These are phyloP conservation scores for Myopa testacea DNA, from an alignment of 2,888 invertebrate species.

Conservation along the genomic window DNA sequence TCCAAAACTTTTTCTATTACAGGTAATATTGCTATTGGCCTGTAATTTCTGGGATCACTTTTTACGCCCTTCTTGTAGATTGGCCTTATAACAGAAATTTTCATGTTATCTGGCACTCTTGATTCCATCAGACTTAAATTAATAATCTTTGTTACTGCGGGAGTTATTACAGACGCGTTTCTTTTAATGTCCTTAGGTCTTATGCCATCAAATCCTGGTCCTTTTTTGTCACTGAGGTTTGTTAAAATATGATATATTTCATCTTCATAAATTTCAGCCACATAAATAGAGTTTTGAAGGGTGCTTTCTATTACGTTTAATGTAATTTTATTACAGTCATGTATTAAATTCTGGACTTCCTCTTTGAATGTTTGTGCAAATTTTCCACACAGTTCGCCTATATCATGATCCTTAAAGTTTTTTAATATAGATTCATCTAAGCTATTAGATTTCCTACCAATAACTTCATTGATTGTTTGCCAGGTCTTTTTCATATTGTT, in stretches of 20 bases:
- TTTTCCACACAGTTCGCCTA: neutral
- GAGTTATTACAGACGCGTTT: neutral
- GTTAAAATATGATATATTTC: constrained; percentile 24
- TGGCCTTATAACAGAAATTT: constrained; percentile 30
- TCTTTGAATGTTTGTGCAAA: constrained; percentile 14
- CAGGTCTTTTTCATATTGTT: constrained; percentile 4
- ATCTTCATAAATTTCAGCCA: neutral
- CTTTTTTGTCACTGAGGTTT: neutral
- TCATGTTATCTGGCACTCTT: constrained; percentile 14
- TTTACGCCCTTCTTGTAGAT: constrained; percentile 22
- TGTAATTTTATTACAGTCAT: constrained; percentile 15
- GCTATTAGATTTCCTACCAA: constrained; percentile 2
- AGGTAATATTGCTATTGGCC: constrained; percentile 32
- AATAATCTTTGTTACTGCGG: constrained; percentile 25
- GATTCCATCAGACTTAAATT: constrained; percentile 25
- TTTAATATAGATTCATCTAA: too few species aligned
- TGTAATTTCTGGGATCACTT: constrained; percentile 17
- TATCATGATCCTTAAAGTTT: neutral
- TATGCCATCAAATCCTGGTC: constrained; percentile 18
- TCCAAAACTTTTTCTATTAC: constrained; percentile 22
- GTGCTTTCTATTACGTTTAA: neutral
- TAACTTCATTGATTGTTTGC: constrained; percentile 29
- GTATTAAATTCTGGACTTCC: neutral
- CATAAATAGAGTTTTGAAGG: constrained; percentile 3
- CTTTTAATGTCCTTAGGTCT: too few species aligned